Percentiles rank a stretch among this genome's conserved stretches.
phyloP scores from a whole-genome alignment of 92 coral and sea anemone species.

The Heliopora coerulea region DNA sequence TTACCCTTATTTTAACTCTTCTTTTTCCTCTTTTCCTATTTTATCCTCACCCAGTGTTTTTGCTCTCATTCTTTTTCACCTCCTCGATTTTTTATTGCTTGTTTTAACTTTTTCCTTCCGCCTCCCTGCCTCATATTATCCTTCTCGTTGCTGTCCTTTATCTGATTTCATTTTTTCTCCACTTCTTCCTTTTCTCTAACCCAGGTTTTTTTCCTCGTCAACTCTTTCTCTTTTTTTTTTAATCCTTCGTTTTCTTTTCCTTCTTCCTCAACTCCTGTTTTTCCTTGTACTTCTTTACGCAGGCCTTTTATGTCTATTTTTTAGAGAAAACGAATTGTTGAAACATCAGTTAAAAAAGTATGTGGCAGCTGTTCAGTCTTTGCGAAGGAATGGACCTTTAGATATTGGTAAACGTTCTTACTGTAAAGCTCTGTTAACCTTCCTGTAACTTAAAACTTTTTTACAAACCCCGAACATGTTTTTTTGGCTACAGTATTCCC shows the following conservation, averaged over 20 bases:
- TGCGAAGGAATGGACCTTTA: conserved; percentile 51
- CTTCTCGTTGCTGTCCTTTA: background rate
- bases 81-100: background rate
- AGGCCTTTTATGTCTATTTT: background rate
- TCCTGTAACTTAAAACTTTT: no score
- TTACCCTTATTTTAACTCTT: background rate
- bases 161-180: background rate
- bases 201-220: no score
- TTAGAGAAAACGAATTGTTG: conserved; percentile 88
- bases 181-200: no score
- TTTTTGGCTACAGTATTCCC: no score
- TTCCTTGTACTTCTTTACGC: no score
- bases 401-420: conserved; percentile 35
- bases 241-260: background rate
- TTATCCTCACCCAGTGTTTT: background rate
- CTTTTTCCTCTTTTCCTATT: background rate
- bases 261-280: background rate
- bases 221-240: background rate
- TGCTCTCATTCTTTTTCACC: background rate
- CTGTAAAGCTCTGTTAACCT: no score
- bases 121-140: background rate
- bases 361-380: conserved; percentile 93
- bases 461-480: no score
- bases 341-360: conserved; percentile 97
- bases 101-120: background rate